These are phyloP conservation scores for Homarus gammarus DNA, from an alignment of 2,888 invertebrate species.

Conservation along the genomic window DNA sequence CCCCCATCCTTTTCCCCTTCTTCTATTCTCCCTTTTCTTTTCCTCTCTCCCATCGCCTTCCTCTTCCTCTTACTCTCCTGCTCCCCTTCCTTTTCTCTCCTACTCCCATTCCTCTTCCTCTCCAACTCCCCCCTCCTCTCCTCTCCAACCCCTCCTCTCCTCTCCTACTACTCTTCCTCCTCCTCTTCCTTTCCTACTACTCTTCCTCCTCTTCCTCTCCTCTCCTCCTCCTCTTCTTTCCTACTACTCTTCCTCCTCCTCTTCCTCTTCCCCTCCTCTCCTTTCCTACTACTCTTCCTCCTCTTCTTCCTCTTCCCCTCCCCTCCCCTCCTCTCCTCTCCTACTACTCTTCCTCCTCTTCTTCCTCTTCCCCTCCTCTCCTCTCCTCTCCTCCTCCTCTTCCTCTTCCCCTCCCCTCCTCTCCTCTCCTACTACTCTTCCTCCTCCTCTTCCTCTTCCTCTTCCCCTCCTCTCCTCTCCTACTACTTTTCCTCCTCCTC, in stretches of 20 bases:
- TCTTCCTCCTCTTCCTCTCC: no score
- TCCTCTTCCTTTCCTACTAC: no score
- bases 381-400: not conserved
- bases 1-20: no score
- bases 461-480: not conserved
- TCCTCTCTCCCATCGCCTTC: no score
- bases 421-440: not conserved
- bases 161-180: no score
- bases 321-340: not conserved
- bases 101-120: not conserved
- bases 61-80: not conserved
- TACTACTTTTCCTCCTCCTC: not conserved
- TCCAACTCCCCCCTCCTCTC: not conserved
- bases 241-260: no score
- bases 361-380: not conserved
- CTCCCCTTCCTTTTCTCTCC: not conserved
- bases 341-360: not conserved
- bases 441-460: not conserved
- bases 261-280: no score
- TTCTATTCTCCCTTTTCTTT: no score
- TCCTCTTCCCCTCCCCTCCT: slow-evolving; percentile 1
- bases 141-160: not conserved
- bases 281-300: no score
- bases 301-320: no score
- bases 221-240: no score